Percentiles rank a stretch among this genome's conserved stretches.
Conservation (phyloP, 2,113 vertebrate genomes). For the Monopterus albus region DNA sequence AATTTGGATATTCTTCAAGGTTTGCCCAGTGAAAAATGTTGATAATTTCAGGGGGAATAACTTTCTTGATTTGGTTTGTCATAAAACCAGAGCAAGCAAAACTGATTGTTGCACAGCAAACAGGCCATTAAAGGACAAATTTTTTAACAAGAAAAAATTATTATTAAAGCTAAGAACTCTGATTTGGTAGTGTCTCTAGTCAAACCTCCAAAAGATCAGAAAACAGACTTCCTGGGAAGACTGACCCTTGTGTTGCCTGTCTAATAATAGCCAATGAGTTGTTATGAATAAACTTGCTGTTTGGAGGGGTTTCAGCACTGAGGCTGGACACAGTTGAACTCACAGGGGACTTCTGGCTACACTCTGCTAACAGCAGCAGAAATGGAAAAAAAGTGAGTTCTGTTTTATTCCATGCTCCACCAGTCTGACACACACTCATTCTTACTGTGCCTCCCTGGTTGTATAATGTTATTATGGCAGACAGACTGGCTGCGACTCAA, state of each 20-base stretch:
- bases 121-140: background rate
- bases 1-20: too few species aligned
- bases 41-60: conserved; percentile 8
- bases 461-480: conserved; percentile 75
- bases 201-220: background rate
- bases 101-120: conserved; percentile 1
- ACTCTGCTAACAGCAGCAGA: conserved; percentile 48
- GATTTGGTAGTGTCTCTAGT: conserved; percentile 1
- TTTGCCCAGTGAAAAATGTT: too few species aligned
- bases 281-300: conserved; percentile 44
- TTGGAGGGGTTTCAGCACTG: conserved; percentile 57
- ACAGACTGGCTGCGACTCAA: conserved; percentile 61
- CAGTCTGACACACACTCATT: conserved; percentile 71
- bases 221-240: background rate
- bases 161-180: background rate
- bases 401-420: conserved; percentile 73
- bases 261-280: conserved; percentile 60
- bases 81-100: background rate
- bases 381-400: conserved; percentile 61
- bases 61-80: conserved; percentile 18
- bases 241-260: conserved; percentile 7
- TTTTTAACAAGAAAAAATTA: background rate
- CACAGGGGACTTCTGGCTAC: conserved; percentile 51
- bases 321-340: conserved; percentile 57
- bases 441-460: conserved; percentile 60